phyloP scores from a whole-genome alignment of 1,140 invertebrate species.

The Aricia agestis region DNA sequence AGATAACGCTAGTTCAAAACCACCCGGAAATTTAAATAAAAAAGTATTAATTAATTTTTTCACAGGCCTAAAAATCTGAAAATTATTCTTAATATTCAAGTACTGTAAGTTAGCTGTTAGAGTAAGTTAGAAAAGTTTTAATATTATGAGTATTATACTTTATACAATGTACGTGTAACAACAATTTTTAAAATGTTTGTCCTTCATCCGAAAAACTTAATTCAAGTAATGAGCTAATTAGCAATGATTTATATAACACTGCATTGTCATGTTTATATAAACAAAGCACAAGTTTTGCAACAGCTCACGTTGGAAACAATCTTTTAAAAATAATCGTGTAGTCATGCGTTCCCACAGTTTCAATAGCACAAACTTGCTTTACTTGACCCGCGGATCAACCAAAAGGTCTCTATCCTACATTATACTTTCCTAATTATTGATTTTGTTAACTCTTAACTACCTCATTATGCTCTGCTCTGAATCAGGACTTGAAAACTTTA shows the following conservation, averaged over 20 bases:
- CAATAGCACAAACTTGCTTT: conserved; percentile 35
- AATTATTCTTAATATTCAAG: too few relatives aligned
- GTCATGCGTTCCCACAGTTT: conserved; percentile 30
- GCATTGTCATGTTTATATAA: not conserved
- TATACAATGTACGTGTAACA: too few relatives aligned
- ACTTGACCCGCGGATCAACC: conserved; percentile 38
- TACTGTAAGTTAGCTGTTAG: too few relatives aligned
- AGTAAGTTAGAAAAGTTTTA: too few relatives aligned
- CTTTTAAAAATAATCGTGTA: conserved; percentile 13
- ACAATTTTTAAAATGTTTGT: not conserved
- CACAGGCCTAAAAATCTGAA: too few relatives aligned
- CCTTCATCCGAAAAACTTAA: not conserved
- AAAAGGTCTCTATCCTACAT: conserved; percentile 28
- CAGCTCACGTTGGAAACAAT: not conserved
- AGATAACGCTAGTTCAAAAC: too few relatives aligned
- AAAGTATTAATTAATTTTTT: too few relatives aligned
- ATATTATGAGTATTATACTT: too few relatives aligned
- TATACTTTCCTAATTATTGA: conserved; percentile 21
- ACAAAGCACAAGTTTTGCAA: conserved; percentile 4
- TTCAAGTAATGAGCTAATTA: not conserved
- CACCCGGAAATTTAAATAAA: too few relatives aligned
- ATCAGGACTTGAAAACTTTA: not conserved
- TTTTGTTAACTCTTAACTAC: conserved; percentile 6
- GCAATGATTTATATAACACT: not conserved
- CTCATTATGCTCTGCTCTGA: not conserved